Conservation (phyloP, 2,113 vertebrate species). For the Microcebus murinus region DNA sequence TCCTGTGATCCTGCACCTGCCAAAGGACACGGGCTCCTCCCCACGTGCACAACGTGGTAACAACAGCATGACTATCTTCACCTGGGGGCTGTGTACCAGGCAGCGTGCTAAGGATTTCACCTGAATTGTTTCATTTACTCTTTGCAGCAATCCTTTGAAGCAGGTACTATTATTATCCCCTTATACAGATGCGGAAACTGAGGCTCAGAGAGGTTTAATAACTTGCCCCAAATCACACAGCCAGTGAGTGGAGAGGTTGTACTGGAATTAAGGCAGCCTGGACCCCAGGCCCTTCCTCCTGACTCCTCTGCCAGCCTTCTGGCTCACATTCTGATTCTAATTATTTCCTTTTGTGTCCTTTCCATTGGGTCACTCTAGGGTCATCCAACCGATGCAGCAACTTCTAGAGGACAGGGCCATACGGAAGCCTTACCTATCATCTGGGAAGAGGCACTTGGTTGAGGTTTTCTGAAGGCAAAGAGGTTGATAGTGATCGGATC, state of each 20-base stretch:
- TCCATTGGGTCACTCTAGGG: neutral
- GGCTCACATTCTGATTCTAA: neutral
- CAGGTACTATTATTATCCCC: neutral
- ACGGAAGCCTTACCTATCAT: too few species aligned
- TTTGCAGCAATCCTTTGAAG: neutral
- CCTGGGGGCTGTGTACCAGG: neutral
- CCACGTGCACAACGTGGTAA: rapidly evolving
- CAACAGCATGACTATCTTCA: neutral
- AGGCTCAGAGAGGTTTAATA: neutral
- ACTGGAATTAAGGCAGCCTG: neutral
- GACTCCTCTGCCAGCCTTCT: neutral
- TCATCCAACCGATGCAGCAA: neutral
- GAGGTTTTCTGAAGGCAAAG: conserved; percentile 17
- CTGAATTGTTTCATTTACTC: neutral
- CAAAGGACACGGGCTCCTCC: neutral
- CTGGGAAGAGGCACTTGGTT: neutral
- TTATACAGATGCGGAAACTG: neutral
- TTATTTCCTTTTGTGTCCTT: neutral
- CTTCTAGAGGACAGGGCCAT: neutral
- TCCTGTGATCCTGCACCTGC: too few species aligned
- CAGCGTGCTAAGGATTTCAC: neutral
- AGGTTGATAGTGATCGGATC: neutral
- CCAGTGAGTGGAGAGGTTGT: neutral
- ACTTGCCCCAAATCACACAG: neutral
- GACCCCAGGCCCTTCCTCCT: neutral